A percentile compares a stretch with the other conserved stretches of the same genome.
phyloP scores from a whole-genome alignment of 2,113 vertebrate genomes.

The Spilogale gracilis region DNA sequence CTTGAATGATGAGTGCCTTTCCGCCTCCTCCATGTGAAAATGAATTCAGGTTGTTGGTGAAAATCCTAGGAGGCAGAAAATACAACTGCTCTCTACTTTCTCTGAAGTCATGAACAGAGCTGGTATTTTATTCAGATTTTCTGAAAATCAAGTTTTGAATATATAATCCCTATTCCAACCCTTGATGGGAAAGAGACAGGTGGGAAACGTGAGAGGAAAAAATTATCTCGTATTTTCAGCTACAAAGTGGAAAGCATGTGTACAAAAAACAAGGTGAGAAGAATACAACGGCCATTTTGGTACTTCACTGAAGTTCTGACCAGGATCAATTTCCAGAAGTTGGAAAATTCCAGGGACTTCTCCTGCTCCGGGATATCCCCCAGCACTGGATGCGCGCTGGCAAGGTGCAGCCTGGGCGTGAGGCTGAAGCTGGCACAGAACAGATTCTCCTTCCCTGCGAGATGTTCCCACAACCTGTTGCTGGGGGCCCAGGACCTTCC shows the following conservation, averaged over 20 bases:
- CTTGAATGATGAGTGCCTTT: neutral
- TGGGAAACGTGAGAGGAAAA: neutral
- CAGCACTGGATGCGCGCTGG: neutral
- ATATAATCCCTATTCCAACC: neutral
- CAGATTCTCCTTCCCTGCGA: neutral
- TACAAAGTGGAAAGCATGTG: neutral
- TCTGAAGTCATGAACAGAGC: neutral
- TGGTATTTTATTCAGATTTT: neutral
- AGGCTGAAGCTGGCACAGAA: neutral
- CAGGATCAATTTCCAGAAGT: neutral
- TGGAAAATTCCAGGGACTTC: too few relatives aligned
- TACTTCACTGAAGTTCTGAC: neutral
- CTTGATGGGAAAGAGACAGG: neutral
- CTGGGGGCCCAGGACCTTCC: neutral
- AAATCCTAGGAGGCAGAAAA: slow-evolving; percentile 9
- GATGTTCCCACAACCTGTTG: neutral
- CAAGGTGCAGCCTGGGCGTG: accelerated
- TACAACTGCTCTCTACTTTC: neutral
- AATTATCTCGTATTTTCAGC: neutral
- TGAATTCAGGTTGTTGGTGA: neutral
- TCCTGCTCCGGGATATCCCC: neutral
- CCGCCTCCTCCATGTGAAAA: neutral
- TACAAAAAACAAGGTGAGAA: neutral
- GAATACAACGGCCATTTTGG: neutral
- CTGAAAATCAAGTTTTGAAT: neutral